phyloP scores from a whole-genome alignment of 2,797 vertebrate species.

The Glyptemys insculpta region DNA sequence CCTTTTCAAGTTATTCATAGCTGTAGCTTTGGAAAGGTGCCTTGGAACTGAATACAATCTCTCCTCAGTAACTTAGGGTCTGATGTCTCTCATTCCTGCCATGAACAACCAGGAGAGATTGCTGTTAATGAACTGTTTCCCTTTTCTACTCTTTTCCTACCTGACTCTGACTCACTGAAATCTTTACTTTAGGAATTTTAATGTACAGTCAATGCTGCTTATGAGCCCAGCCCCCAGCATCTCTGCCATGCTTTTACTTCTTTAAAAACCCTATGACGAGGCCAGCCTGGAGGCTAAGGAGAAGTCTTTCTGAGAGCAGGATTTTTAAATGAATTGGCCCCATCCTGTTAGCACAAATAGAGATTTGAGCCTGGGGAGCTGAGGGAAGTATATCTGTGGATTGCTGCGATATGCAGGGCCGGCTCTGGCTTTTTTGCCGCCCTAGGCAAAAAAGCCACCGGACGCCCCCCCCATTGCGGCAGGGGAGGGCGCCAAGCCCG shows the following conservation, averaged over 20 bases:
- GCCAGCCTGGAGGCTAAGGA: neutral
- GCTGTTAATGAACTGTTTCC: neutral
- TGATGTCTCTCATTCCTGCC: neutral
- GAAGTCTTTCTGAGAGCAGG: neutral
- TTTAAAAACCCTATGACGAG: neutral
- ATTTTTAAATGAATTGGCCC: neutral
- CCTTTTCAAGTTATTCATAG: neutral
- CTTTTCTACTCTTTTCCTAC: neutral
- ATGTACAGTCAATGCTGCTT: neutral
- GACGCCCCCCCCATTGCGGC: too few relatives aligned
- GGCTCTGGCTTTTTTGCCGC: too few relatives aligned
- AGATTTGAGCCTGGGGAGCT: neutral
- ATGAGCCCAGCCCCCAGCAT: fast-evolving
- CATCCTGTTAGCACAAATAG: neutral
- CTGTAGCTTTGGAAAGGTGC: neutral
- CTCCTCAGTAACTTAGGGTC: neutral
- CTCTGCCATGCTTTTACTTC: neutral
- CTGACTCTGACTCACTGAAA: neutral
- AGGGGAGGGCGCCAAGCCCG: too few relatives aligned
- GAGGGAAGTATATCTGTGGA: neutral
- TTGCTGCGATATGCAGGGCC: neutral
- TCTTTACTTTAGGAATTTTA: neutral
- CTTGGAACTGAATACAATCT: neutral
- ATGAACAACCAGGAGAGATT: neutral
- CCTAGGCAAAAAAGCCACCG: too few relatives aligned